Evolutionary conservation across 2,888 invertebrate genomes (phyloP).

Genomic region (Epinotia brunnichana): DNA sequence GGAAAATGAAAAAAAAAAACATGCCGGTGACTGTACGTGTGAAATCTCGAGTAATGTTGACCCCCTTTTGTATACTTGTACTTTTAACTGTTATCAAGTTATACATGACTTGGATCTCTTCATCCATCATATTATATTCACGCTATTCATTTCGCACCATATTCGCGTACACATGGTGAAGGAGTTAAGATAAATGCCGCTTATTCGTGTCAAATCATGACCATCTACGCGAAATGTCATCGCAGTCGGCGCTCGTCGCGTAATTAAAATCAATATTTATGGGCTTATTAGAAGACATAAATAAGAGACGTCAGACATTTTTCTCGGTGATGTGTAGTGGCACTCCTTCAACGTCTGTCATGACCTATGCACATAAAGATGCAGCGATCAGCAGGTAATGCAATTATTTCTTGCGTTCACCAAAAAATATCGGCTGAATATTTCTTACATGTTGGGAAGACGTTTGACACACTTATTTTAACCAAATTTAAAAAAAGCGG

Average conservation of each 20-base stretch:
- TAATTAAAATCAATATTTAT: slow-evolving; percentile 74
- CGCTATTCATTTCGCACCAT: slow-evolving; percentile 34
- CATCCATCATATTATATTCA: slow-evolving; percentile 28
- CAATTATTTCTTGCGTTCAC: slow-evolving; percentile 1
- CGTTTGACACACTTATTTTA: background rate
- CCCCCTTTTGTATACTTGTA: background rate
- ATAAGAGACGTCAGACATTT: slow-evolving; percentile 58
- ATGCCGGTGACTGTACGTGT: no score
- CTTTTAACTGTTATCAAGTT: background rate
- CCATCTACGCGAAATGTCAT: slow-evolving; percentile 59
- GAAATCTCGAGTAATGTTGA: background rate
- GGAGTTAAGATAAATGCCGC: slow-evolving; percentile 40
- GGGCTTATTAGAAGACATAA: slow-evolving; percentile 61
- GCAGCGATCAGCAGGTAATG: background rate
- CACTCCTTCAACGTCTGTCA: slow-evolving; percentile 51
- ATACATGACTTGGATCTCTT: background rate
- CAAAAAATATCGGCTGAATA: background rate
- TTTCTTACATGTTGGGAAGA: background rate
- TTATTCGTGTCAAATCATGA: slow-evolving; percentile 54
- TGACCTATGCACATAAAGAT: slow-evolving; percentile 37
- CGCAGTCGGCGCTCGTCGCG: slow-evolving; percentile 52
- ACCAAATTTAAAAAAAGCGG: no score
- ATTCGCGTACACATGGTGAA: slow-evolving; percentile 21
- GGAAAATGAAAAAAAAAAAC: no score
- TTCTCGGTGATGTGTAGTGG: slow-evolving; percentile 56